phyloP scores from a whole-genome alignment of 1,140 invertebrate genomes.

The Caerostris extrusa region DNA sequence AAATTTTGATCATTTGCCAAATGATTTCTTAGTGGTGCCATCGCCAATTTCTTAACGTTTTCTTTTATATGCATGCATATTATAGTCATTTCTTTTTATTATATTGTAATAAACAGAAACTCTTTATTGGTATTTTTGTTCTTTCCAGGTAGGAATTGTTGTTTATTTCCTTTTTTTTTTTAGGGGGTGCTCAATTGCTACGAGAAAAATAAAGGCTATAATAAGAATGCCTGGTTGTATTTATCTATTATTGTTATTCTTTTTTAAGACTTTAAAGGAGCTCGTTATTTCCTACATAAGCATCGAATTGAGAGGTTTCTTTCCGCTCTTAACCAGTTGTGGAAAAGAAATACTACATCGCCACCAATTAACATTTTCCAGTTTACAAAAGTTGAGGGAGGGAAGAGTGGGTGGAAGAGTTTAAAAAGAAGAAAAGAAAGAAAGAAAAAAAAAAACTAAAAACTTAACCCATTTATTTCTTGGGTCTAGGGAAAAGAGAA shows the following conservation, averaged over 20 bases:
- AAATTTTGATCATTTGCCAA: too few species aligned
- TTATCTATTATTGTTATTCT: not conserved
- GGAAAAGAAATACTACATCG: constrained; percentile 6
- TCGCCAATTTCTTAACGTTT: too few species aligned
- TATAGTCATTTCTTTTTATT: too few species aligned
- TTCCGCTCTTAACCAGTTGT: not conserved
- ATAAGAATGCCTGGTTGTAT: too few species aligned
- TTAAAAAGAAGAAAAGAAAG: not conserved
- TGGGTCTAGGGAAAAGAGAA: not conserved
- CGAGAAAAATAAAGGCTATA: too few species aligned
- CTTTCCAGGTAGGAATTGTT: too few species aligned
- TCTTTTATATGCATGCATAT: too few species aligned
- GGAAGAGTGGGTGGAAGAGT: not conserved
- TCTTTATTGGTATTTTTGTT: too few species aligned
- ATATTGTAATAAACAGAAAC: too few species aligned
- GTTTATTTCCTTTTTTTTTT: too few species aligned
- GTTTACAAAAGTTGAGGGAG: not conserved
- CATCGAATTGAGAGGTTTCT: not conserved
- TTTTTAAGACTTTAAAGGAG: not conserved
- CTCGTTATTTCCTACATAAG: constrained; percentile 3
- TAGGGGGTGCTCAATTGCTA: too few species aligned
- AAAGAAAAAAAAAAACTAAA: not conserved
- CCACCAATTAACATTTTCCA: constrained; percentile 44
- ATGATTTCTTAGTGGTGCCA: too few species aligned
- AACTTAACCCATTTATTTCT: constrained; percentile 51